A percentile compares a stretch with the other conserved stretches of the same genome.
phyloP scores from a whole-genome alignment of 2,797 vertebrate genomes.

The Lindbergichthys nudifrons region DNA sequence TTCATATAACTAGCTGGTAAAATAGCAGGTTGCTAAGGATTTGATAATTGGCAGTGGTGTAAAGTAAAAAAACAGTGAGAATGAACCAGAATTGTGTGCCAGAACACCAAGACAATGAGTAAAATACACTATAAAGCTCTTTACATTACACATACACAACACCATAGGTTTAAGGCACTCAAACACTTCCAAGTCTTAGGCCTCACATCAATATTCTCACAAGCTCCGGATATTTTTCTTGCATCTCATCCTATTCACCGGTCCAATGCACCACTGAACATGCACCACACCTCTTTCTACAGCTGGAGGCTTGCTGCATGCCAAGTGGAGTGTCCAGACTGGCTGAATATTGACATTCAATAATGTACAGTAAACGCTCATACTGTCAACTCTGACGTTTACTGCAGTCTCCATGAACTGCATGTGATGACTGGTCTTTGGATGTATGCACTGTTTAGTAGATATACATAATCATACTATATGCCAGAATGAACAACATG shows the following conservation, averaged over 20 bases:
- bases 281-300: slow-evolving; percentile 35
- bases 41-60: neutral
- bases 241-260: slow-evolving; percentile 41
- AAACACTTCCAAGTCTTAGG: slow-evolving; percentile 14
- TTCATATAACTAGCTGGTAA: neutral
- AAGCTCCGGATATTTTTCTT: slow-evolving; percentile 39
- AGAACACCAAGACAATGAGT: neutral
- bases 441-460: neutral
- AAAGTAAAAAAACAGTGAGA: neutral
- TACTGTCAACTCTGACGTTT: slow-evolving; percentile 3
- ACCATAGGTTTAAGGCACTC: neutral
- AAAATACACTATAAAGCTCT: neutral
- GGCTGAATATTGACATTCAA: slow-evolving; percentile 30
- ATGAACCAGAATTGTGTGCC: neutral
- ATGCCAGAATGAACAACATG: neutral
- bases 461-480: neutral
- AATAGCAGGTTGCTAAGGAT: neutral
- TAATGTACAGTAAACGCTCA: neutral
- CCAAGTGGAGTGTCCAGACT: slow-evolving; percentile 35
- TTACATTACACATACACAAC: neutral
- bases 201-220: slow-evolving; percentile 26
- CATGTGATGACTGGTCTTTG: neutral
- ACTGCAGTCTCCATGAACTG: slow-evolving; percentile 9
- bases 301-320: slow-evolving; percentile 44
- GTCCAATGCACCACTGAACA: slow-evolving; percentile 40